Conservation (phyloP, 2,113 vertebrate genomes). For the Alethe diademata region DNA sequence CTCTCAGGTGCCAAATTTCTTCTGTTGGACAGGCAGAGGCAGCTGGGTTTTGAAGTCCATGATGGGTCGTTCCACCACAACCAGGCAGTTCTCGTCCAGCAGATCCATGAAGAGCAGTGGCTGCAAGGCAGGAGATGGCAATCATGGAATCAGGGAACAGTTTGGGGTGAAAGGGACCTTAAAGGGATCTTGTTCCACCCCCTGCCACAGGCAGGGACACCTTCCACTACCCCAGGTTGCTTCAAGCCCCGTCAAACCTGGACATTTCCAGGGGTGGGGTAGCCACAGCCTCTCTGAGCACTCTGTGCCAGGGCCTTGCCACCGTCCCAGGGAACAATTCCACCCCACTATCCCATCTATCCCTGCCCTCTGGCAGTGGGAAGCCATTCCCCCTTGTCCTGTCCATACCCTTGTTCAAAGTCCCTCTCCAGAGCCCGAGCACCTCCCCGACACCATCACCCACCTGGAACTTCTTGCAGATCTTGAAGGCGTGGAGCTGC, state of each 20-base stretch:
- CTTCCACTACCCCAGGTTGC: rapidly evolving
- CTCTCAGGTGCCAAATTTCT: conserved; percentile 92
- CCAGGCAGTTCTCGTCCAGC: conserved; percentile 85
- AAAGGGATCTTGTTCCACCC: background rate
- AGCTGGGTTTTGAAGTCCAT: conserved; percentile 85
- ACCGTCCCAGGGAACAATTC: background rate
- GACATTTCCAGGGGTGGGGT: background rate
- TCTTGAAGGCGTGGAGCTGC: conserved; percentile 89
- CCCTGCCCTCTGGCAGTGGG: background rate
- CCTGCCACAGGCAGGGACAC: background rate
- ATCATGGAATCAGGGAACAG: background rate
- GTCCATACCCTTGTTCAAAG: background rate
- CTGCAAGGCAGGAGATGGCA: conserved; percentile 50
- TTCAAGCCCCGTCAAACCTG: background rate
- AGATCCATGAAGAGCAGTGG: conserved; percentile 82
- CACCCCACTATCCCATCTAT: background rate
- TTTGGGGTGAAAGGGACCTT: background rate
- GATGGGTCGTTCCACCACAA: conserved; percentile 90
- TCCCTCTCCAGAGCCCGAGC: rapidly evolving
- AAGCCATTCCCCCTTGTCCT: background rate
- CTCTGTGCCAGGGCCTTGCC: no score
- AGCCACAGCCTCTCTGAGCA: no score
- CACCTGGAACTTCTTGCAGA: conserved; percentile 92
- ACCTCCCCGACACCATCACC: rapidly evolving
- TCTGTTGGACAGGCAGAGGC: conserved; percentile 87